phyloP scores from a whole-genome alignment of 2,113 vertebrate genomes.

The Hemibagrus wyckioides region DNA sequence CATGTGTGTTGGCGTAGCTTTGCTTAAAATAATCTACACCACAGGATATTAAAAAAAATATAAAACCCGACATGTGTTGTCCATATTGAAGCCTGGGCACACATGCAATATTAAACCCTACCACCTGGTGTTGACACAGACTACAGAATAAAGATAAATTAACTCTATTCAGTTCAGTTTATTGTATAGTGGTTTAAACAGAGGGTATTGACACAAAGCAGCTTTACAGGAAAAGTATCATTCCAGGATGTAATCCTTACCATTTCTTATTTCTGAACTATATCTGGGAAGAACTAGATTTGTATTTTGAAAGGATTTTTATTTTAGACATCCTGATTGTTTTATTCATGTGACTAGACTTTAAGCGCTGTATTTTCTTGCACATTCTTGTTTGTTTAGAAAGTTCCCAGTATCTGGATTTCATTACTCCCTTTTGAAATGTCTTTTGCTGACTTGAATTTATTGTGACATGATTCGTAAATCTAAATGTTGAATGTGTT shows the following conservation, averaged over 20 bases:
- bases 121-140: slow-evolving; percentile 26
- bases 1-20: neutral
- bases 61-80: neutral
- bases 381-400: neutral
- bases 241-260: neutral
- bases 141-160: slow-evolving; percentile 9
- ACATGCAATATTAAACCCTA: neutral
- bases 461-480: neutral
- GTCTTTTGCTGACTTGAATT: neutral
- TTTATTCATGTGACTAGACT: neutral
- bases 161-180: no score
- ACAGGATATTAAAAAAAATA: neutral
- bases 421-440: neutral
- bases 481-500: neutral
- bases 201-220: no score
- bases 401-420: neutral
- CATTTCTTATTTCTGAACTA: neutral
- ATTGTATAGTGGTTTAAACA: no score
- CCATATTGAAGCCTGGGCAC: neutral
- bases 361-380: neutral
- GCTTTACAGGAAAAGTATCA: no score
- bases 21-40: neutral
- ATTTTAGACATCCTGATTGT: neutral
- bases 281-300: neutral
- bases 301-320: neutral